Percentiles rank a stretch among this genome's conserved stretches.
These are phyloP conservation scores for Halcyon leucocephala DNA, from an alignment of 2,797 vertebrate genomes.

Conservation along the genomic window DNA sequence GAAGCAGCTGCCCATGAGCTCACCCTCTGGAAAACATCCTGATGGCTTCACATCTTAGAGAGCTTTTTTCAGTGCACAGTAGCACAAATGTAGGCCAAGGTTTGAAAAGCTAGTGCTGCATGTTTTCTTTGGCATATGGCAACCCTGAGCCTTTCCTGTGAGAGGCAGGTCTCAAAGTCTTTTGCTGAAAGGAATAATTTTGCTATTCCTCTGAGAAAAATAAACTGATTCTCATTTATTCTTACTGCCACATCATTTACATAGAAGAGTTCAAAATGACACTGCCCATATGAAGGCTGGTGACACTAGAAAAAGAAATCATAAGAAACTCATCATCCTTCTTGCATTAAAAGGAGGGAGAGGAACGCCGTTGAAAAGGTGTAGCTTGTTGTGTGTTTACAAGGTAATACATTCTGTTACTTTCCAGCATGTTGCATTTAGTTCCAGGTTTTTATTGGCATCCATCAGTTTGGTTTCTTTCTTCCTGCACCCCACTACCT, in stretches of 20 bases:
- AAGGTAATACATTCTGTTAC: neutral
- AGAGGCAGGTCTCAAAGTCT: constrained; percentile 62
- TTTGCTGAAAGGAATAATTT: constrained; percentile 49
- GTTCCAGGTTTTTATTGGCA: neutral
- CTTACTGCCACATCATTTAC: neutral
- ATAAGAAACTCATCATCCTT: neutral
- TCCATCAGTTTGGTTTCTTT: neutral
- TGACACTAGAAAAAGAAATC: neutral
- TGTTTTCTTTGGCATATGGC: constrained; percentile 80
- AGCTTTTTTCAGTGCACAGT: constrained; percentile 78
- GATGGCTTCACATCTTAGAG: constrained; percentile 65
- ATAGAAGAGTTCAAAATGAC: neutral
- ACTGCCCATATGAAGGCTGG: neutral
- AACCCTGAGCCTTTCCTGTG: constrained; percentile 57
- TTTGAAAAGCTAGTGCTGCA: constrained; percentile 71
- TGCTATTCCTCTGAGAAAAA: constrained; percentile 52
- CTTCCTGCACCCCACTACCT: neutral
- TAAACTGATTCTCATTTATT: neutral
- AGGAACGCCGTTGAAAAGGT: neutral
- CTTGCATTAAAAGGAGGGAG: neutral
- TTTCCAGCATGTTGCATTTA: neutral
- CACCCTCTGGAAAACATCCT: constrained; percentile 80
- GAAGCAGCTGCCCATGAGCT: constrained; percentile 79
- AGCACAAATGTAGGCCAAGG: constrained; percentile 76
- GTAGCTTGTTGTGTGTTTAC: neutral